These are phyloP conservation scores for Habrosyne pyritoides DNA, from an alignment of 2,888 invertebrate genomes.

Conservation along the genomic window DNA sequence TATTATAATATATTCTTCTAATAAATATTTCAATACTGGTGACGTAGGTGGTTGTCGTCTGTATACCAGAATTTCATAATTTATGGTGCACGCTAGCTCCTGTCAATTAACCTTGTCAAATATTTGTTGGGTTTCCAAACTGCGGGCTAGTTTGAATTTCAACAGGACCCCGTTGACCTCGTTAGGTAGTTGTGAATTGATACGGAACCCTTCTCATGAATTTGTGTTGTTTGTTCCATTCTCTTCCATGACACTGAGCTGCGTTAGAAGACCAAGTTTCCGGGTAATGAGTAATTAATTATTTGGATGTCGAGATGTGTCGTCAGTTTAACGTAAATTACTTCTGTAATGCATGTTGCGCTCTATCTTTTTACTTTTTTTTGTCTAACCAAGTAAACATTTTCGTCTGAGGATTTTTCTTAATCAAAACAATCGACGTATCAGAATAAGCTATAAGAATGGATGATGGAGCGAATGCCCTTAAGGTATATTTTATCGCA, in stretches of 20 bases:
- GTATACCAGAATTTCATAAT: not conserved
- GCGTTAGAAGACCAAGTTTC: conserved; percentile 23
- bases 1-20: too few relatives aligned
- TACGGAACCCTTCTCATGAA: conserved; percentile 52
- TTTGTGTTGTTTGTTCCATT: conserved; percentile 25
- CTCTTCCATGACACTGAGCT: conserved; percentile 18
- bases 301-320: not conserved
- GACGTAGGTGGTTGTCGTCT: too few relatives aligned
- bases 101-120: not conserved
- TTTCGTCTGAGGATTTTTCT: too few relatives aligned
- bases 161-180: conserved; percentile 48
- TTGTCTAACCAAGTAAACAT: too few relatives aligned
- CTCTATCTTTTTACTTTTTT: not conserved
- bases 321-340: not conserved
- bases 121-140: conserved; percentile 37
- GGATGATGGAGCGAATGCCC: not conserved
- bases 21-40: too few relatives aligned
- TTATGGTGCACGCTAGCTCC: not conserved
- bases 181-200: conserved; percentile 43
- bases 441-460: not conserved
- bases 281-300: conserved; percentile 8
- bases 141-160: conserved; percentile 55
- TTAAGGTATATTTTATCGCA: not conserved
- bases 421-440: not conserved
- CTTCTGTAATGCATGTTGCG: not conserved